Evolutionary conservation across 2,888 invertebrate genomes (phyloP).

Genomic region (Pheosia gnoma): DNA sequence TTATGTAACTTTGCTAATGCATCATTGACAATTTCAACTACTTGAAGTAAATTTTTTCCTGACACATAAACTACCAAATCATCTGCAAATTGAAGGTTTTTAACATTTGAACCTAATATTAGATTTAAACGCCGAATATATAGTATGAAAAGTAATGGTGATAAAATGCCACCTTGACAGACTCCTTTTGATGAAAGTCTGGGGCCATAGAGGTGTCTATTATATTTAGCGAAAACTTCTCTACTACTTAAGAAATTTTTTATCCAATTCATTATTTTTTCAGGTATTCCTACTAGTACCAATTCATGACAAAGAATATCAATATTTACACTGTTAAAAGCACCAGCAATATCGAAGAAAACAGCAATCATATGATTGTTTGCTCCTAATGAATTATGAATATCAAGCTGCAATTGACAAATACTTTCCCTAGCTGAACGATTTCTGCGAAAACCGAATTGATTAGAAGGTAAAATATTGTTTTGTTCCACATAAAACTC

Average conservation of each 20-base stretch:
- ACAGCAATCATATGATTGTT: constrained; percentile 2
- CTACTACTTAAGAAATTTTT: background rate
- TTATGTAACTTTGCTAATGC: constrained; percentile 2
- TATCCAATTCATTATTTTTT: background rate
- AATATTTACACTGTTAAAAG: constrained; percentile 4
- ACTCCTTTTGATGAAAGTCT: constrained; percentile 5
- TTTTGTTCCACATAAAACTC: constrained; percentile 8
- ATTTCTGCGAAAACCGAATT: constrained; percentile 3
- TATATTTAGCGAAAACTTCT: background rate
- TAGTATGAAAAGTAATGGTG: constrained; percentile 5
- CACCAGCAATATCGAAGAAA: constrained; percentile 2
- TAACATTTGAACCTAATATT: constrained; percentile 7
- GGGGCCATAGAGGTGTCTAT: background rate
- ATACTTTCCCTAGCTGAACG: constrained; percentile 2
- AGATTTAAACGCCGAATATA: constrained; percentile 6
- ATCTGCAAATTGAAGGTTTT: constrained; percentile 8
- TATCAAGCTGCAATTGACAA: constrained; percentile 7
- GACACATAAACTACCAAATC: constrained; percentile 4
- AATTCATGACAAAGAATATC: constrained; percentile 1
- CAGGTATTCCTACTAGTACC: background rate
- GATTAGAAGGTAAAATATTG: constrained; percentile 2
- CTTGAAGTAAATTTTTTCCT: background rate
- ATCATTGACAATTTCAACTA: background rate
- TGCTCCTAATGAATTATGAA: constrained; percentile 3
- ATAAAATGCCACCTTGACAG: constrained; percentile 9